Base-by-base conservation (phyloP, 2,797 vertebrate genomes). In the Bovichtus variegatus region DNA sequence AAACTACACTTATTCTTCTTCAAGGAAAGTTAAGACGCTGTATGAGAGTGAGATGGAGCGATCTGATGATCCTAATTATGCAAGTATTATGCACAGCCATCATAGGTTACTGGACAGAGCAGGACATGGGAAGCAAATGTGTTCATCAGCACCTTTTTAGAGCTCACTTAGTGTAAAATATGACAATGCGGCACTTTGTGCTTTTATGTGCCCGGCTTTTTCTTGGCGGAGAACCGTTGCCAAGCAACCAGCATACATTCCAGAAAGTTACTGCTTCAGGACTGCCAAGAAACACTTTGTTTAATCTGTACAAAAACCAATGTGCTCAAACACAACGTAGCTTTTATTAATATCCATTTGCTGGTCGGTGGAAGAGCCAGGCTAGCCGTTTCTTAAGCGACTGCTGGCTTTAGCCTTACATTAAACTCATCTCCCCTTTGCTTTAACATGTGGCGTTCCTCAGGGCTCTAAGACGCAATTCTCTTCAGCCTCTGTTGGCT, bases 201-300 rank as follows among this genome's bases (percentile, higher is more conserved):
- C 13, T 36, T n/a, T 36, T 34, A 13, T 34, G 60, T n/a, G 21
- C 16, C 18, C 5, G 8, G 47, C 21, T 16, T 49, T 50, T 36
- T 46, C 19, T 71, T 40, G 23, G 44, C 44, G 59, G 21, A 6
- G 18, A 50, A 18, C 25, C 34, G 31, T 41, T 51, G 46, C 44
- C 57, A 29, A 60, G 57, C 55, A 51, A 40, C 23, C 46, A 50
- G 21, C 11, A 2, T 16, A 66, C 38, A 23, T 55, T 68, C 27
- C 51, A 68, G 41, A 43, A 68, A 68, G 40, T 18, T 11, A 27
- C 23, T 27, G 10, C 18, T n/a, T 18, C 23, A 15, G 44, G 11
- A 40, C 58, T 43, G 44, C 54, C 44, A 71, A 60, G 34, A 71
- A 6, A 50, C 55, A 21, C 3, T 9, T 57, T 57, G 25, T n/a